Conservation (phyloP, 2,888 invertebrate species). For the Emmelina monodactyla region DNA sequence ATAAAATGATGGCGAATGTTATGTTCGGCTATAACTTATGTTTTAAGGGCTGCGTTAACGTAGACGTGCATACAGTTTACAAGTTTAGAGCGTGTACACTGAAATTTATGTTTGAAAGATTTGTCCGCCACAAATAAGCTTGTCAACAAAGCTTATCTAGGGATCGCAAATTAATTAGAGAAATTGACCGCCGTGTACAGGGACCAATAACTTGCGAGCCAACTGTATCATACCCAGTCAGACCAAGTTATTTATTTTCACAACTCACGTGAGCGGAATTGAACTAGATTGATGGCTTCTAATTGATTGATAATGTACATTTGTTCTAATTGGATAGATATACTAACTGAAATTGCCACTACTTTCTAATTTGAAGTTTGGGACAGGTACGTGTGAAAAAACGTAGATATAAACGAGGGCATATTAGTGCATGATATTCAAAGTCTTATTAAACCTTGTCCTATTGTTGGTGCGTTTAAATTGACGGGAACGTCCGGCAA, state of each 20-base stretch:
- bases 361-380: no score
- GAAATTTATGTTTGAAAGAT: conserved; percentile 63
- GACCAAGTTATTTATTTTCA: conserved; percentile 63
- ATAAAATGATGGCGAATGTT: conserved; percentile 12
- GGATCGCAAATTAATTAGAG: conserved; percentile 67
- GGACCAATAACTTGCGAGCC: conserved; percentile 65
- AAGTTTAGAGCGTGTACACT: conserved; percentile 59
- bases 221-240: conserved; percentile 58
- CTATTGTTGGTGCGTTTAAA: no score
- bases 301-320: no score
- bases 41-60: conserved; percentile 35
- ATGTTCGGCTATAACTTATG: conserved; percentile 27
- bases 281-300: no score
- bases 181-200: conserved; percentile 60
- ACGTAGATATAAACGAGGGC: no score
- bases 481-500: no score
- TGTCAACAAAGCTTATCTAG: conserved; percentile 63
- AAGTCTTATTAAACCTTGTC: no score
- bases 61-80: conserved; percentile 54
- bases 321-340: no score
- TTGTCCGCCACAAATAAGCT: conserved; percentile 66
- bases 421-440: no score
- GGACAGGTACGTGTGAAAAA: no score
- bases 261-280: conserved; percentile 63
- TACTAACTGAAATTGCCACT: no score